Evolutionary conservation across 2,113 vertebrate species (phyloP).

Genomic region (Salvator merianae): DNA sequence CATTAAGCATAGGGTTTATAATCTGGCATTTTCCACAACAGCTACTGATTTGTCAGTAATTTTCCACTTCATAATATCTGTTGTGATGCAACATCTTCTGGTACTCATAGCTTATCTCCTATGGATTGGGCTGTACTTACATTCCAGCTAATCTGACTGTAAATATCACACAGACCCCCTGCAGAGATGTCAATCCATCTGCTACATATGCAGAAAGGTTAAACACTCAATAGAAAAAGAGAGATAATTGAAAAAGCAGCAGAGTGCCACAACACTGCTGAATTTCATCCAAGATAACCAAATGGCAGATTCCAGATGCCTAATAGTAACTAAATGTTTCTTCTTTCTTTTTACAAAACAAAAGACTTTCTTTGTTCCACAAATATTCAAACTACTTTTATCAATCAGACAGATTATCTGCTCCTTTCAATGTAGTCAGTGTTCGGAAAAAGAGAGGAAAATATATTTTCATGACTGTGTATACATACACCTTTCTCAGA

Average conservation of each 20-base stretch:
- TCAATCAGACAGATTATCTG: neutral
- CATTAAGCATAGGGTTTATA: neutral
- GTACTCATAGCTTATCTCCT: neutral
- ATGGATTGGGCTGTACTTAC: neutral
- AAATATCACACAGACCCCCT: conserved; percentile 4
- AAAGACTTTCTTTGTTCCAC: neutral
- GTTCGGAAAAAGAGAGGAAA: neutral
- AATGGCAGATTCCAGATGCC: conserved; percentile 11
- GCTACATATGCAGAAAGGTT: neutral
- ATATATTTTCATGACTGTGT: neutral
- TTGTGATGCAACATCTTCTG: neutral
- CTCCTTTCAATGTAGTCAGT: neutral
- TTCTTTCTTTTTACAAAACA: neutral
- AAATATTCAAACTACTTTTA: neutral
- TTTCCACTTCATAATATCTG: conserved; percentile 13
- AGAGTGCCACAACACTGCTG: neutral
- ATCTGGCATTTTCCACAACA: neutral
- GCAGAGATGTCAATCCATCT: conserved; percentile 1
- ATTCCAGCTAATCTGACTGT: neutral
- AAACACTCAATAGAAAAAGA: conserved; percentile 9
- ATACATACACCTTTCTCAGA: neutral
- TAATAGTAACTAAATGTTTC: accelerated
- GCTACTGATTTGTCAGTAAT: neutral
- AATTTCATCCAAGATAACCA: conserved; percentile 2
- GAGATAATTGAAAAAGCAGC: neutral